These are phyloP conservation scores for Cephalotes varians DNA, from an alignment of 2,888 invertebrate species.

Conservation along the genomic window DNA sequence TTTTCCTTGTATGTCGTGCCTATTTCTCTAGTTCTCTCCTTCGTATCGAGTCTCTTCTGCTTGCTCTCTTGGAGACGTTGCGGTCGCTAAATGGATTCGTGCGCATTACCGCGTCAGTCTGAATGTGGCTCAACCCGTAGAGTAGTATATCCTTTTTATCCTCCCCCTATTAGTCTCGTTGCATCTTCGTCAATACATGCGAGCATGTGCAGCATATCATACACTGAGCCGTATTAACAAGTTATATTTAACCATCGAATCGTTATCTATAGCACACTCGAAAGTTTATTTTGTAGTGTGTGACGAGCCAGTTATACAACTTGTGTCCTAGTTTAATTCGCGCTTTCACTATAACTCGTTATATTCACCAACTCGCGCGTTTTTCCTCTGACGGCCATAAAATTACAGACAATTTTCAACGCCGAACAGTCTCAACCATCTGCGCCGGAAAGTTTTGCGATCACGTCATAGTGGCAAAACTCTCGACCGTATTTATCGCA, in stretches of 20 bases:
- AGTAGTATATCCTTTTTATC: conserved; percentile 46
- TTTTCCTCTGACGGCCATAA: conserved; percentile 43
- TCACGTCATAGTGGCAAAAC: conserved; percentile 28
- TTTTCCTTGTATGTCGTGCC: conserved; percentile 16
- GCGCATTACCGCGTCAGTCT: conserved; percentile 82
- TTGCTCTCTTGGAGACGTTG: conserved; percentile 72
- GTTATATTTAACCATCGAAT: conserved; percentile 23
- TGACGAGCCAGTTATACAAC: conserved; percentile 14
- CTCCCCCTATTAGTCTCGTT: conserved; percentile 46
- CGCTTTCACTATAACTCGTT: conserved; percentile 32
- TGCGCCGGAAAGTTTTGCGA: conserved; percentile 45
- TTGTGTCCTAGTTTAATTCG: conserved; percentile 41
- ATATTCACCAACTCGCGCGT: conserved; percentile 35
- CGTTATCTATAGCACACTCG: conserved; percentile 7
- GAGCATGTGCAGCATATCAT: conserved; percentile 6
- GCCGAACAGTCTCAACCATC: conserved; percentile 39
- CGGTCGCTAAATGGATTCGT: conserved; percentile 83
- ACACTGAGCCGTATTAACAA: conserved; percentile 21
- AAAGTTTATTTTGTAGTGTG: conserved; percentile 25
- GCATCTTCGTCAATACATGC: conserved; percentile 35
- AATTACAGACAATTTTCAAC: conserved; percentile 54
- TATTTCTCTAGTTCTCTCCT: conserved; percentile 54
- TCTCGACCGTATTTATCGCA: conserved; percentile 47
- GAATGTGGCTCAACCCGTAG: conserved; percentile 77
- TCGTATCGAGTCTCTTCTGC: conserved; percentile 49